These are phyloP conservation scores for Peromyscus maniculatus DNA, from an alignment of 2,113 vertebrate species.

Conservation along the genomic window DNA sequence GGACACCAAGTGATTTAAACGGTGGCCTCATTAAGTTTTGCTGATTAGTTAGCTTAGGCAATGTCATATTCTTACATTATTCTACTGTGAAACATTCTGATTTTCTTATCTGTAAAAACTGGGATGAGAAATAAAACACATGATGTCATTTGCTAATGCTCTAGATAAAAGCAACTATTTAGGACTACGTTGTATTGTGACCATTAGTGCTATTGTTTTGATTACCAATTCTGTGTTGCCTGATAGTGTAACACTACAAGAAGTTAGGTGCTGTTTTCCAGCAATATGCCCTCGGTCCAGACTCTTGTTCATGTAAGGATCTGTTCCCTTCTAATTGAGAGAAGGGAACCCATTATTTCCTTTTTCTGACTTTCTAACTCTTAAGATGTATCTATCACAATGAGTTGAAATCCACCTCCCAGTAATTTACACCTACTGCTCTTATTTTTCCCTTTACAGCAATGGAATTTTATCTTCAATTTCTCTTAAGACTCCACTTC, in stretches of 20 bases:
- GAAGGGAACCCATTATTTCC: background rate
- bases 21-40: constrained; percentile 14
- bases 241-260: background rate
- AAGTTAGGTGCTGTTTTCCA: background rate
- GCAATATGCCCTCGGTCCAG: background rate
- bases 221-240: constrained; percentile 21
- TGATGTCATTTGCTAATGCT: constrained; percentile 30
- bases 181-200: background rate
- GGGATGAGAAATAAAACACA: background rate
- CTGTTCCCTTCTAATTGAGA: background rate
- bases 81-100: constrained; percentile 45
- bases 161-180: constrained; percentile 10
- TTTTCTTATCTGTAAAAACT: constrained; percentile 62
- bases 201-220: background rate
- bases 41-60: constrained; percentile 2
- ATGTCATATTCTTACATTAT: background rate
- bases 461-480: constrained; percentile 5
- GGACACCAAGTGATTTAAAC: background rate
- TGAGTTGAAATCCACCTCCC: background rate
- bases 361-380: background rate
- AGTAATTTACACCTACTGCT: background rate
- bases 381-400: background rate
- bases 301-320: background rate
- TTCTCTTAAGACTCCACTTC: constrained; percentile 23
- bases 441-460: background rate